Evolutionary conservation across 1,140 invertebrate genomes (phyloP), one percentile per base, ranked within the genome.

Genomic region (Gerris buenoi): DNA sequence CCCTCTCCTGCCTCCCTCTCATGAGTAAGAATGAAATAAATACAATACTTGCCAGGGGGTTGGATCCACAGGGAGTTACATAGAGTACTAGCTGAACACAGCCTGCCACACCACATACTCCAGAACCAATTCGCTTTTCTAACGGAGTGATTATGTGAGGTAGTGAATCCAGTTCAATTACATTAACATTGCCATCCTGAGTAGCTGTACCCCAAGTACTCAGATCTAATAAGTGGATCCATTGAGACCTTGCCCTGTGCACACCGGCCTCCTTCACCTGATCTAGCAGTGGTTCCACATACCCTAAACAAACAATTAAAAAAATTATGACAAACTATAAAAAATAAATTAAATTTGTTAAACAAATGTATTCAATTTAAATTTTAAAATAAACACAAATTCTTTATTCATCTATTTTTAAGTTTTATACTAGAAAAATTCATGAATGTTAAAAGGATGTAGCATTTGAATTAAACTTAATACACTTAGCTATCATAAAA

Each of bases 31-130:
- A n/a, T n/a, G n/a, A n/a, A n/a, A n/a, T n/a, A n/a, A n/a, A n/a
- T n/a, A n/a, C n/a, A n/a, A n/a, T n/a, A 46, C 33, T 46, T 46
- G 18, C 33, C 13, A 95, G 74, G 0, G 92, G 92, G n/a, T 85
- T 80, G 58, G 81, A 79, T 26, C 83, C 79, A 72, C 89, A 90
- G 1, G 86, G 84, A 15, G 89, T 84, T 33, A 89, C 81, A 74
- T 95, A 96, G 0, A 91, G 78, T 2, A 95, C 85, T 69, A 96
- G 83, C 80, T 95, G 93, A 59, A 96, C 79, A 60, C 85, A 86
- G 5, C 33, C 33, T 0, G 91, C 88, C 73, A 87, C 83, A 68
- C 86, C 84, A 0, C 90, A 90, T 18, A 92, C 86, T 75, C 90
- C 89, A 1, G 69, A 69, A 2, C 71, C 71, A 25, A 93, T 77